phyloP scores from a whole-genome alignment of 2,113 vertebrate genomes.

The Capreolus pygargus region DNA sequence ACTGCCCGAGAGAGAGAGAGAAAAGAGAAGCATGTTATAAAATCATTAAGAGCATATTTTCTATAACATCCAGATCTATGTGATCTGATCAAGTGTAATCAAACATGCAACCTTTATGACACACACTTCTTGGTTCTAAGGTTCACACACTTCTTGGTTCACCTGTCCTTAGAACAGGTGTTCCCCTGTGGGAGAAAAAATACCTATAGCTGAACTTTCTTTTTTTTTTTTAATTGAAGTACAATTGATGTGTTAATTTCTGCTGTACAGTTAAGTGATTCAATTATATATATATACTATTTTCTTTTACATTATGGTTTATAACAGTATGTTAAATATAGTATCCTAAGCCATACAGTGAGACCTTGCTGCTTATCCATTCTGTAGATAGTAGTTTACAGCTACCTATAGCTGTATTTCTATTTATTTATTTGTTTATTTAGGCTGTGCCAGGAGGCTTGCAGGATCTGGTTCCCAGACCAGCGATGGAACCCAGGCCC shows the following conservation, averaged over 20 bases:
- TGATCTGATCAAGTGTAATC: neutral
- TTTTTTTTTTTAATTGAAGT: neutral
- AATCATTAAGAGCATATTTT: slow-evolving; percentile 28
- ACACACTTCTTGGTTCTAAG: neutral
- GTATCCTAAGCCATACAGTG: neutral
- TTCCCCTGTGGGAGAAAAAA: neutral
- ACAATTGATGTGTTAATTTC: neutral
- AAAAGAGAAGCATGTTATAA: slow-evolving; percentile 45
- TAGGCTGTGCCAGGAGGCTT: neutral
- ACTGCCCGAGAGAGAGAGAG: slow-evolving; percentile 81
- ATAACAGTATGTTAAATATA: neutral
- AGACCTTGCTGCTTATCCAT: neutral
- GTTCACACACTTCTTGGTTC: neutral
- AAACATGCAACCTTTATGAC: slow-evolving; percentile 34
- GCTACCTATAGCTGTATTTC: neutral
- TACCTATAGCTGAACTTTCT: neutral
- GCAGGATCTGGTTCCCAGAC: neutral
- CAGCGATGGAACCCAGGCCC: fast-evolving
- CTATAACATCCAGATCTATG: neutral
- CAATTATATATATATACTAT: neutral
- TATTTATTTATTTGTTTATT: neutral
- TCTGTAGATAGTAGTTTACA: neutral
- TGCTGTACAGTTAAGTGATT: neutral
- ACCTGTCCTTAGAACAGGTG: neutral
- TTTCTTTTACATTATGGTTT: neutral